Base-by-base conservation (phyloP, 2,888 invertebrate species). In the Lacanobia wlatinum region DNA sequence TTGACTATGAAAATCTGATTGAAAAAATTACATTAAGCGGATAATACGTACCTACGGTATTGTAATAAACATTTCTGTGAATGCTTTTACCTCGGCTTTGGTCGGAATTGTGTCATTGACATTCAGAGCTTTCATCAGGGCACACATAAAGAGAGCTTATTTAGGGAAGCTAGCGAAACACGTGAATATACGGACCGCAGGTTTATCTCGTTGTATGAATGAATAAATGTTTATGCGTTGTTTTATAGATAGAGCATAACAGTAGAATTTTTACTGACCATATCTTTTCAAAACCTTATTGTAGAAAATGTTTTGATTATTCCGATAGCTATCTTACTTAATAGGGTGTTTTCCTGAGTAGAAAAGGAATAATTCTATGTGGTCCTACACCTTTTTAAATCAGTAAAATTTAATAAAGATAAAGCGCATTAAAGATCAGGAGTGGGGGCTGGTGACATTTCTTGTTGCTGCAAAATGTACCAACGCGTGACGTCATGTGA, bases 1-100 rank as follows among this genome's bases (percentile, higher is more conserved):
- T 82, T 80, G 69, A 82, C 66, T 82, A 68, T 68, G 23, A 71
- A 73, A 76, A 70, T 62, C 21, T 58, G 61, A 62, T 82, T 43
- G 82, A 68, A 71, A 76, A 82, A 76, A 81, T 9, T 10, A 78
- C n/a, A 56, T 61, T 38, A 64, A 48, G 52, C 43, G 28, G 59
- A 66, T 78, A 68, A 82, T 58, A 66, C 21, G n/a, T 63, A 46
- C 43, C 28, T 48, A 66, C 18, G 40, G 43, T 53, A 67, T 68
- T 62, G 23, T 72, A 67, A 58, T 61, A 53, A 65, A 48, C 21
- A 58, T 78, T 67, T 60, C 59, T 67, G 43, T 66, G 43, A 78
- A 76, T 66, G 55, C 40, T 66, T 62, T 66, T 34, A 59, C 50
- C 64, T 59, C 28, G 38, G 46, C 52, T 70, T 70, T 73, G 48